Conservation (phyloP, 2,797 vertebrate species). For the Sparus aurata region DNA sequence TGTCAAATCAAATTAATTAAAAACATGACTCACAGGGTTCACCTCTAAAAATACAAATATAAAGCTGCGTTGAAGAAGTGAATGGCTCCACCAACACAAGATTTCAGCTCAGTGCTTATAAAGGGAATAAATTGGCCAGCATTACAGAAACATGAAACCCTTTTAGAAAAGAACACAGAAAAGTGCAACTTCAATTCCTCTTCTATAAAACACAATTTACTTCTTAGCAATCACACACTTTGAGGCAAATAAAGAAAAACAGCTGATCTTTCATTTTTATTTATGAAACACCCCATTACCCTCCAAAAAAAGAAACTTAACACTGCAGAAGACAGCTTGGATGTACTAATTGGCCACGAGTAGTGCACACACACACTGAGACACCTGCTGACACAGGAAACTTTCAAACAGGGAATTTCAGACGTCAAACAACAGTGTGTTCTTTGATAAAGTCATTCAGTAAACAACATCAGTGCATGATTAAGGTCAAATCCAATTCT, state of each 20-base stretch:
- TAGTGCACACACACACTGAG: slow-evolving; percentile 7
- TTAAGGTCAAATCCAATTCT: background rate
- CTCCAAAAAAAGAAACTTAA: slow-evolving; percentile 24
- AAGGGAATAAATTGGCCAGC: background rate
- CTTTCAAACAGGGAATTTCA: slow-evolving; percentile 7
- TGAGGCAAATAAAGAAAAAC: background rate
- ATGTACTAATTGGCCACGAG: background rate
- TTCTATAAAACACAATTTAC: background rate
- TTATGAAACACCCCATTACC: slow-evolving; percentile 64
- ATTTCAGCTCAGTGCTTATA: too few relatives aligned
- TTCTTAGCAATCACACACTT: background rate
- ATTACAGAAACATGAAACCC: background rate
- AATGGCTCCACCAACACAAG: too few relatives aligned
- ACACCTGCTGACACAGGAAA: background rate
- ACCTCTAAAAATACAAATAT: too few relatives aligned
- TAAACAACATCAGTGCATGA: slow-evolving; percentile 18
- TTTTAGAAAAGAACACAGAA: background rate
- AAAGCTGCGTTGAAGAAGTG: too few relatives aligned
- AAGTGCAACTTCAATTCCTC: background rate
- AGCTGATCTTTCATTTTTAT: slow-evolving; percentile 59
- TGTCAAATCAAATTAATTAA: too few relatives aligned
- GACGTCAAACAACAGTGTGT: background rate
- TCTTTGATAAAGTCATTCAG: slow-evolving; percentile 2
- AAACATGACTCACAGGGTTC: too few relatives aligned
- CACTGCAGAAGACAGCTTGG: slow-evolving; percentile 4